Conservation (phyloP, 1,140 invertebrate species). For the Trichomalopsis sarcophagae region DNA sequence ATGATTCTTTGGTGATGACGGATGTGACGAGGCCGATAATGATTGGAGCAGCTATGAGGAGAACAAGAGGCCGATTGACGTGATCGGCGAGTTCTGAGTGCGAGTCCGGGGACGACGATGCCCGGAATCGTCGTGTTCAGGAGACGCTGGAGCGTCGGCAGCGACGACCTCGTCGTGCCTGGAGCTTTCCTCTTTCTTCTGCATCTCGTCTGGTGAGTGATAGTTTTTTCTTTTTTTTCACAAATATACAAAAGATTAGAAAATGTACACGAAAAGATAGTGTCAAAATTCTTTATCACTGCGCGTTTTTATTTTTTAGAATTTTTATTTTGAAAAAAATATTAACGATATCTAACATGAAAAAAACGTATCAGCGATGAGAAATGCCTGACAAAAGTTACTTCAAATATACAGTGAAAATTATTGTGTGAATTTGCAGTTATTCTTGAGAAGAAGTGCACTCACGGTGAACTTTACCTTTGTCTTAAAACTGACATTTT, state of each 20-base stretch:
- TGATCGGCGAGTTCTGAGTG: neutral
- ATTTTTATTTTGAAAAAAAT: no score
- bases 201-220: constrained; percentile 86
- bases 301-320: neutral
- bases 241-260: no score
- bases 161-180: constrained; percentile 91
- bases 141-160: constrained; percentile 91
- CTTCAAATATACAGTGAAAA: no score
- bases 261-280: no score
- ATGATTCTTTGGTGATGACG: neutral
- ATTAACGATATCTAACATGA: no score
- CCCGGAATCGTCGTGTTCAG: constrained; percentile 90
- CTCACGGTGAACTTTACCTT: no score
- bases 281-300: neutral
- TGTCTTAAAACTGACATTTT: no score
- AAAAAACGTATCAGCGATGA: no score
- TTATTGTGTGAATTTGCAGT: no score
- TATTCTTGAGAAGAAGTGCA: no score
- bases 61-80: neutral
- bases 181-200: constrained; percentile 84
- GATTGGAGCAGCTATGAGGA: no score
- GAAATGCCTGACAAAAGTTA: no score
- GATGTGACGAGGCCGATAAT: neutral
- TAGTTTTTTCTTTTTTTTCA: constrained; percentile 8
- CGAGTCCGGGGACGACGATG: constrained; percentile 75